phyloP scores from a whole-genome alignment of 2,113 vertebrate genomes.

The Spizaetus ornatus region DNA sequence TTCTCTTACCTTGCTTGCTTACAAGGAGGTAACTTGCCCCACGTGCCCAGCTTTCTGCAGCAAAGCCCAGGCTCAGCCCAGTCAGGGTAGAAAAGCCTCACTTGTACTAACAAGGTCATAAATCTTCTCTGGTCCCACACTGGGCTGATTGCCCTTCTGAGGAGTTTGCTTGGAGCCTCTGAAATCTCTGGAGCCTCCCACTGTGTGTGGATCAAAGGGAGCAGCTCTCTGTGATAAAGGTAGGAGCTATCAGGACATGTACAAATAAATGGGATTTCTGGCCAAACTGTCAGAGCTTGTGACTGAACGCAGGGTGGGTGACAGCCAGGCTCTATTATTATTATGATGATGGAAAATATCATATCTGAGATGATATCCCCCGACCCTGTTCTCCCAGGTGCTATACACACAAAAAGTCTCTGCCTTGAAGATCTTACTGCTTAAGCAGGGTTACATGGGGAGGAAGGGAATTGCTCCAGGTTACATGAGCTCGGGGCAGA shows the following conservation, averaged over 20 bases:
- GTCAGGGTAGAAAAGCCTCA: not conserved
- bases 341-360: not conserved
- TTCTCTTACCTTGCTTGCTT: not conserved
- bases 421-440: not conserved
- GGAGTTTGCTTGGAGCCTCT: not conserved
- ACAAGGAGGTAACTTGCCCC: not conserved
- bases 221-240: not conserved
- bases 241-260: not conserved
- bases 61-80: not conserved
- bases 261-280: not conserved
- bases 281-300: not conserved
- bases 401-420: not conserved
- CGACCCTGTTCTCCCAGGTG: not conserved
- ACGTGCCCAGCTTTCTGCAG: not conserved
- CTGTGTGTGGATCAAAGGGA: not conserved
- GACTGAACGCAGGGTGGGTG: not conserved
- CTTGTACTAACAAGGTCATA: not conserved
- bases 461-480: not conserved
- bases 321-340: not conserved
- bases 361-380: not conserved
- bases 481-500: not conserved
- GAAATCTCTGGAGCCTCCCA: not conserved
- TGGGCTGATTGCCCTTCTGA: not conserved
- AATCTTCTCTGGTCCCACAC: not conserved
- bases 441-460: accelerated